phyloP scores from a whole-genome alignment of 2,888 invertebrate genomes.

The Drosophila lacicola region DNA sequence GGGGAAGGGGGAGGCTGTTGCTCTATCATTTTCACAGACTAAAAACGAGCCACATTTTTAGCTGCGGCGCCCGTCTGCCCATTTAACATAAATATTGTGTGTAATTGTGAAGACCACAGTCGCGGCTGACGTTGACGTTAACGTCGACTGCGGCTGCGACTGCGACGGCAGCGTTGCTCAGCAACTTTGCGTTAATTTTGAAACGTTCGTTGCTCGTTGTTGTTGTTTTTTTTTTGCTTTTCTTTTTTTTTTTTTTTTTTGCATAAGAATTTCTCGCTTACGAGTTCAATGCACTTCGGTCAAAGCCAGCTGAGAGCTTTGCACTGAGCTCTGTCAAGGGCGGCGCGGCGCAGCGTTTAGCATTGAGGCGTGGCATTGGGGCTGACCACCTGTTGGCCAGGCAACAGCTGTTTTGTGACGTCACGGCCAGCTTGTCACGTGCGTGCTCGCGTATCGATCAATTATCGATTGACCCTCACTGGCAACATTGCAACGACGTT shows the following conservation, averaged over 20 bases:
- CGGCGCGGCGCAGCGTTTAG: neutral
- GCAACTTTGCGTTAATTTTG: constrained; percentile 75
- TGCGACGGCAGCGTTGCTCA: constrained; percentile 61
- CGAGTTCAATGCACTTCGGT: constrained; percentile 72
- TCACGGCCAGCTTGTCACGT: constrained; percentile 6
- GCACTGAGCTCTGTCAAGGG: constrained; percentile 24
- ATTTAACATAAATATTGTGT: constrained; percentile 76
- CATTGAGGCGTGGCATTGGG: neutral
- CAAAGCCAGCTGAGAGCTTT: constrained; percentile 45
- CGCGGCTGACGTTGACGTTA: constrained; percentile 38
- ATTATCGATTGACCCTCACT: constrained; percentile 23
- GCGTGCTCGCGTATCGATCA: constrained; percentile 14
- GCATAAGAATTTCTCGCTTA: constrained; percentile 78
- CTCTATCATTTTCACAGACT: constrained; percentile 43
- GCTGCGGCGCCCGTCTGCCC: constrained; percentile 68
- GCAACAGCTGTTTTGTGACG: constrained; percentile 27
- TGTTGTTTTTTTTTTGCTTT: constrained; percentile 22
- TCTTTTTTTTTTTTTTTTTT: constrained; percentile 46
- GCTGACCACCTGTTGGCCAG: constrained; percentile 33
- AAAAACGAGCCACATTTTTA: constrained; percentile 26
- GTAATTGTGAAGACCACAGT: constrained; percentile 66
- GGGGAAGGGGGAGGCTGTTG: neutral
- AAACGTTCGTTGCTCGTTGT: constrained; percentile 55
- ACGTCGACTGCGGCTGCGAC: constrained; percentile 9
- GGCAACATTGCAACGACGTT: neutral